Conservation (phyloP, 2,888 invertebrate species). For the Chironomus tentans region DNA sequence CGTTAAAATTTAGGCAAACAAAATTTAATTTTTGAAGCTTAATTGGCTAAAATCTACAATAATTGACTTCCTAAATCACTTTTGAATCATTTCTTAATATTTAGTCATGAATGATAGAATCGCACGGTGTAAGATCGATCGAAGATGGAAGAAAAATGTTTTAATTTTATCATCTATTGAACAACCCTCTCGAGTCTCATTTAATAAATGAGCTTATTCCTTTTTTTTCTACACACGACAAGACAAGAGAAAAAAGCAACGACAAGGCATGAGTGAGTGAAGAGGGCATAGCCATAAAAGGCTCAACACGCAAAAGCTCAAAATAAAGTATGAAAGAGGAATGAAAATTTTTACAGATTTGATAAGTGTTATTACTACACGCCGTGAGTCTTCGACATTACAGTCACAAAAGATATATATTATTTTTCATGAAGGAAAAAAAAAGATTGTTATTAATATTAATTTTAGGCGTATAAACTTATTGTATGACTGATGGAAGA, state of each 20-base stretch:
- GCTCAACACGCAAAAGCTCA: constrained; percentile 1
- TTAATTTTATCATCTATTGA: too few relatives aligned
- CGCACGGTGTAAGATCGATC: too few relatives aligned
- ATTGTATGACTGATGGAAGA: background rate
- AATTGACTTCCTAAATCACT: too few relatives aligned
- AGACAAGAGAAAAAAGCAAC: background rate
- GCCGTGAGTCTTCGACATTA: background rate
- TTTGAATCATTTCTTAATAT: too few relatives aligned
- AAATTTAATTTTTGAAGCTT: too few relatives aligned
- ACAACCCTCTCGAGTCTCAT: too few relatives aligned
- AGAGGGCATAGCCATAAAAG: constrained; percentile 11
- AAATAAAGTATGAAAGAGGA: background rate
- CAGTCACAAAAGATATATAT: too few relatives aligned
- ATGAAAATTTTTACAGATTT: constrained; percentile 1
- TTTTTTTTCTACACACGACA: background rate
- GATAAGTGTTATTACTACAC: constrained; percentile 25
- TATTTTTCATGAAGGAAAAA: background rate
- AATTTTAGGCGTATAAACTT: background rate
- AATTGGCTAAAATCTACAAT: too few relatives aligned
- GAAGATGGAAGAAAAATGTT: too few relatives aligned
- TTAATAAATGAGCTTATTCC: too few relatives aligned
- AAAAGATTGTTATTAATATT: background rate
- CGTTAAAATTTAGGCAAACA: too few relatives aligned
- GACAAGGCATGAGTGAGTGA: background rate
- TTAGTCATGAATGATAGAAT: too few relatives aligned